Conservation (phyloP, 2,797 vertebrate species). For the Gadopsis bispinosus region DNA sequence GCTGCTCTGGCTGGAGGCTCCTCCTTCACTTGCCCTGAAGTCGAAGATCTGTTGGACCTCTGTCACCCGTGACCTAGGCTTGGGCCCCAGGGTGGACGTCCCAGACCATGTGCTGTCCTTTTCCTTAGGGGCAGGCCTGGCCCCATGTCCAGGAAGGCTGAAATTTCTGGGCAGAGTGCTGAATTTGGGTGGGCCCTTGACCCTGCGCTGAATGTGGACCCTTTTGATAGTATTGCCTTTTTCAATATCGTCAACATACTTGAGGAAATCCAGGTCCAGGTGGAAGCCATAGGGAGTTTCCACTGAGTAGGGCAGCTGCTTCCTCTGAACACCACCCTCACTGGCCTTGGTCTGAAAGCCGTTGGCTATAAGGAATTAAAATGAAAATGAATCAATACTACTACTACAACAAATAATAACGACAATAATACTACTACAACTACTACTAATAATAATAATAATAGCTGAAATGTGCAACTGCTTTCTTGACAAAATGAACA, state of each 20-base stretch:
- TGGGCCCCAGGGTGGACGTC: slow-evolving; percentile 84
- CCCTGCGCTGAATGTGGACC: slow-evolving; percentile 92
- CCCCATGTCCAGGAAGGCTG: slow-evolving; percentile 91
- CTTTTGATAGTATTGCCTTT: slow-evolving; percentile 97
- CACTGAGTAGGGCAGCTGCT: slow-evolving; percentile 94
- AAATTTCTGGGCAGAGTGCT: slow-evolving; percentile 97
- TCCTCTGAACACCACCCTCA: slow-evolving; percentile 87
- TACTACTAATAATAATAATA: background rate
- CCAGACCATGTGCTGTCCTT: slow-evolving; percentile 88
- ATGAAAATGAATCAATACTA: slow-evolving; percentile 32
- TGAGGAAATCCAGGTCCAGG: slow-evolving; percentile 97
- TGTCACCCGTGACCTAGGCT: slow-evolving; percentile 87
- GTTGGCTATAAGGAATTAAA: slow-evolving; percentile 83
- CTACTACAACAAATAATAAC: slow-evolving; percentile 15
- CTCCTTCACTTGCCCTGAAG: slow-evolving; percentile 74
- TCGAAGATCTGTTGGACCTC: slow-evolving; percentile 86
- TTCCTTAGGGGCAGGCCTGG: slow-evolving; percentile 82
- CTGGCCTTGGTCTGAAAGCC: slow-evolving; percentile 83
- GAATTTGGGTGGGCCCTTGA: slow-evolving; percentile 94
- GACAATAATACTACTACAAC: slow-evolving; percentile 8
- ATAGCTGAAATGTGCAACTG: slow-evolving; percentile 24
- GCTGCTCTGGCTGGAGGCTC: slow-evolving; percentile 62
- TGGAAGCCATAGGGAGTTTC: slow-evolving; percentile 99
- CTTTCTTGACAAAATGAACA: slow-evolving; percentile 39
- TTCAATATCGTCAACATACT: slow-evolving; percentile 99